Base-by-base conservation (phyloP, 30 jellyfish, hydroid and myxozoan genomes). In the Aurelia sp. region DNA sequence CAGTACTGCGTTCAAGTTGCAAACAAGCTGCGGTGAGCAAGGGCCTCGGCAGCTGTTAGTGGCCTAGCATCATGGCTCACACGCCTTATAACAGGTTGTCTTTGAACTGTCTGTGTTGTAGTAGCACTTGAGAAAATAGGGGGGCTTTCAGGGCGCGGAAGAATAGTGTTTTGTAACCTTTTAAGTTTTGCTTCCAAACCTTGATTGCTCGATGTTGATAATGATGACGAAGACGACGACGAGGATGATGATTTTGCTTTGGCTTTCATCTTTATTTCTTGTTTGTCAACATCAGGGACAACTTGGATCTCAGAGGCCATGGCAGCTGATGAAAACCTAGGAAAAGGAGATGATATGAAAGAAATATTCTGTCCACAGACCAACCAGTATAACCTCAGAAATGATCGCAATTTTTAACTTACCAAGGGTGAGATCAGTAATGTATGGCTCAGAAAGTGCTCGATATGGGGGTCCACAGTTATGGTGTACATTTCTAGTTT, bases 41-140 rank as follows among this genome's bases (percentile, higher is more conserved):
- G 68, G 48, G 73, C 78, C 81, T 88, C 96, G 18, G 96, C 92
- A n/a, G 91, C 74, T 15, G 96, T 88, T 51, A 88, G 58, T 11
- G 96, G 96, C 73, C 90, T 88, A 18, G 96, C 96, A 62, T 88
- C 86, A 50, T 79, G 86, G 47, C 71, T 79, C 4, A 88, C 85
- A 13, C 92, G 85, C 12, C 96, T 37, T 22, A 88, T 88, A 30
- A 88, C 89, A 16, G 96, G 96, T 67, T 88, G 96, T 53, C 96
- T 72, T 78, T 62, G 96, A 2, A 37, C 65, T 57, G 89, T 62
- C 33, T 67, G 90, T 2, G 84, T 13, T 13, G 70, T 23, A 11
- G 77, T 37, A 48, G 79, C 90, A 10, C 47, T 67, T 33, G 86
- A 84, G 59, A 84, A 84, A 10, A 66, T 58, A 11, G 93, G 93